Base-by-base conservation (phyloP, 1,140 invertebrate genomes). In the Watersipora subatra region DNA sequence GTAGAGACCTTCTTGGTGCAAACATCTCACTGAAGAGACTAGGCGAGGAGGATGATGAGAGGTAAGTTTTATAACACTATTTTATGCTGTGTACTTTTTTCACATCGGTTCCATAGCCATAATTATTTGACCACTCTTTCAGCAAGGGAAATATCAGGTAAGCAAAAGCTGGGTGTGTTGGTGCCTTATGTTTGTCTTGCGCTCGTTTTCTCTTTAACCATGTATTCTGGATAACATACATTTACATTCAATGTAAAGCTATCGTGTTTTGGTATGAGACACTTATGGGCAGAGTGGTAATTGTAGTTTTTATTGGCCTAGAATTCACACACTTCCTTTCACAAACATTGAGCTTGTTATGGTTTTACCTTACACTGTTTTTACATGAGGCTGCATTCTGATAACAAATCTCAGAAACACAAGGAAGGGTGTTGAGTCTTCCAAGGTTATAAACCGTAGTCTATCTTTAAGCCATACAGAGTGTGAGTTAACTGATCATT, bases 1-100 rank as follows among this genome's bases (percentile, higher is more conserved):
- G 67, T 62, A 75, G 71, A 65, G 76, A 80, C 64, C 64, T 81
- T 17, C 58, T 72, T 63, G 78, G 76, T 30, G 59, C 34, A 26
- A 71, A 76, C 26, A 64, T 73, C 12, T 58, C 28, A 15, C 57
- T 57, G 61, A 67, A 66, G 57, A 66, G 57, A 59, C 26, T 63
- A 28, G 66, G n/a, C 2, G 64, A 46, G 27, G 67, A 68, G 19
- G 65, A 66, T 26, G 3, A 26, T 20, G 62, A 26, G 20, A 68
- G 1, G 59, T 67, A 61, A 66, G 34, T 67, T 34, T 62, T 63
- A 34, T 70, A n/a, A 24, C 17, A 59, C 58, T 12, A 28, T 28
- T 7, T 59, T 28, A 12, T 59, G 34, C n/a, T n/a, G 7, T 46
- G n/a, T 7, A 12, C 34, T 46, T 46, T n/a, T 12, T 7, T 46